Evolutionary conservation across 2,797 vertebrate genomes (phyloP), one percentile per base, ranked within the genome.

Genomic region (Eleutherodactylus coqui): DNA sequence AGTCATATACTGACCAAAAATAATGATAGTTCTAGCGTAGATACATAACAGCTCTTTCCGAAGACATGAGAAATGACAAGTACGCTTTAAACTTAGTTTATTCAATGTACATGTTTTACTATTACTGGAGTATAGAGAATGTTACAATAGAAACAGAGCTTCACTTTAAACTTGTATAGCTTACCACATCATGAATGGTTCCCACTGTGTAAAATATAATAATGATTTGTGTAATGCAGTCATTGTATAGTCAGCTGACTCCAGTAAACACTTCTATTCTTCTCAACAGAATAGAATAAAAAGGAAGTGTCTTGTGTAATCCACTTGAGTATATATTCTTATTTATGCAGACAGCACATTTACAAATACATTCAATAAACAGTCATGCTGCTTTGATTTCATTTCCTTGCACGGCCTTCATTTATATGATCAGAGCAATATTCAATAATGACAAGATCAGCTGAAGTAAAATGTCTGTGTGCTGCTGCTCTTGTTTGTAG

Each of bases 401-500:
- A 7, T 36, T 14, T 41, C 64, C 69, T 36, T 60, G 58, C 29
- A 29, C 11, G 13, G 34, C 7, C 41, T 51, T 58, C 38, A 58
- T 78, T 69, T n/a, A 38, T 62, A 62, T 78, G 75, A 36, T 78
- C 60, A 78, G 36, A 72, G 32, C 49, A 45, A 43, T 80, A 80
- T 62, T 60, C 78, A 75, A n/a, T 79, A 60, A 84, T 75, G 41
- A 67, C 53, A 72, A 43, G 72, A 79, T 69, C 69, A 45, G 85
- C 72, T 79, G 29, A 78, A 88, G 82, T 76, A 82, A 89, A 88
- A 88, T 86, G 53, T 24, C 60, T 60, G 89, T 89, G 32, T 0
- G 0, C 58, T 88, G 49, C 62, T n/a, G 38, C 36, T 82, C 86
- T 86, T 90, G 60, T 90, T 89, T 89, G n/a, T 1, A 88, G 85